These are phyloP conservation scores for Tapirus indicus DNA, from an alignment of 2,797 vertebrate species.

Conservation along the genomic window DNA sequence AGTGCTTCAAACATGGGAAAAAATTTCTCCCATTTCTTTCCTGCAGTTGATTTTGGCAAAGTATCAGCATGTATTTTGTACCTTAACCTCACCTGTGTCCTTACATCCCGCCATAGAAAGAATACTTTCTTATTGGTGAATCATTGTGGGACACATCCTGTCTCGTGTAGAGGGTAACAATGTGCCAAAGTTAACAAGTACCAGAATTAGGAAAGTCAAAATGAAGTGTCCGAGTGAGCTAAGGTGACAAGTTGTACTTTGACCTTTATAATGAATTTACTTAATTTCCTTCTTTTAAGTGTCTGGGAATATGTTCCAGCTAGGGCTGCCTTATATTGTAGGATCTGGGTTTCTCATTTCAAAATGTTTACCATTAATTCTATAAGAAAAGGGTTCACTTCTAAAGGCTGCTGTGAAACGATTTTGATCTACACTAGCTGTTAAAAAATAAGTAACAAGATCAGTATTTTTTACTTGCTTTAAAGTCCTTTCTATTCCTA, in stretches of 20 bases:
- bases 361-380: constrained; percentile 17
- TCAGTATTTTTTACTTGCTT: constrained; percentile 1
- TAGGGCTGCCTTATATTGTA: neutral
- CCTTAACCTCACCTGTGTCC: constrained; percentile 68
- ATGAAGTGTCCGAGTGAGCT: constrained; percentile 20
- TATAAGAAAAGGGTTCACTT: neutral
- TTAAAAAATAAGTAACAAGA: neutral
- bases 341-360: constrained; percentile 47
- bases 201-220: constrained; percentile 57
- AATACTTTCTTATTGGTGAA: constrained; percentile 59
- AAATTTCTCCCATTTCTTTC: neutral
- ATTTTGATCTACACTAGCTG: neutral
- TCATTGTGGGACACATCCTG: constrained; percentile 56
- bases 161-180: constrained; percentile 7
- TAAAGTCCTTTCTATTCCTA: neutral
- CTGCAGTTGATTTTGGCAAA: neutral
- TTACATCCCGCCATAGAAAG: constrained; percentile 32
- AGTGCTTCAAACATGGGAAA: neutral
- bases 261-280: constrained; percentile 43
- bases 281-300: constrained; percentile 5
- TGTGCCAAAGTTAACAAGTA: constrained; percentile 28
- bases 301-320: neutral
- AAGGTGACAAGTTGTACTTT: constrained; percentile 44
- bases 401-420: neutral
- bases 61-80: neutral